These are phyloP conservation scores for Rhynchotus rufescens DNA, from an alignment of 2,797 vertebrate species.

Conservation along the genomic window DNA sequence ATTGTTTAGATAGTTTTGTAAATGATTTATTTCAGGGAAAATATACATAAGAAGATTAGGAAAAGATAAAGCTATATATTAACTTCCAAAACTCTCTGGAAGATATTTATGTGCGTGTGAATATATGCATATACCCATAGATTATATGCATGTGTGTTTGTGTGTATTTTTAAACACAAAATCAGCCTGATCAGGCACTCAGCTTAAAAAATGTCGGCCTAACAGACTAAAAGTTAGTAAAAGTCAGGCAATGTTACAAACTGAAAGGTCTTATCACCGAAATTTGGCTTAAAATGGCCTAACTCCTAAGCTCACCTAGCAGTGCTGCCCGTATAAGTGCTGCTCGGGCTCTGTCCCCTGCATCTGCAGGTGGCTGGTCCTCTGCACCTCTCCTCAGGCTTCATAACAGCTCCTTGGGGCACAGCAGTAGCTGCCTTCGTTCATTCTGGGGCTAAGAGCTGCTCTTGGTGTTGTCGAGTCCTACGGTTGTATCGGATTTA, in stretches of 20 bases:
- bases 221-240: neutral
- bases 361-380: neutral
- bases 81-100: neutral
- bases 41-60: neutral
- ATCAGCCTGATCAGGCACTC: neutral
- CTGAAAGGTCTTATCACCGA: neutral
- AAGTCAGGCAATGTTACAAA: neutral
- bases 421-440: neutral
- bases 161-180: neutral
- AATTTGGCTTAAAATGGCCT: neutral
- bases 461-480: neutral
- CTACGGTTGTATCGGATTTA: neutral
- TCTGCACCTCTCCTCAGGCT: neutral
- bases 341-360: neutral
- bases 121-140: neutral
- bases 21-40: slow-evolving; percentile 31
- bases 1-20: slow-evolving; percentile 57
- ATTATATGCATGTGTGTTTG: neutral
- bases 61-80: neutral
- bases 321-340: neutral
- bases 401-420: neutral
- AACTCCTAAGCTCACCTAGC: neutral
- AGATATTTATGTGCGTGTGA: neutral
- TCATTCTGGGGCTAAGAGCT: neutral
- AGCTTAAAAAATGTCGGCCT: neutral